Evolutionary conservation across 1,140 invertebrate species (phyloP).

Genomic region (Nasonia longicornis): DNA sequence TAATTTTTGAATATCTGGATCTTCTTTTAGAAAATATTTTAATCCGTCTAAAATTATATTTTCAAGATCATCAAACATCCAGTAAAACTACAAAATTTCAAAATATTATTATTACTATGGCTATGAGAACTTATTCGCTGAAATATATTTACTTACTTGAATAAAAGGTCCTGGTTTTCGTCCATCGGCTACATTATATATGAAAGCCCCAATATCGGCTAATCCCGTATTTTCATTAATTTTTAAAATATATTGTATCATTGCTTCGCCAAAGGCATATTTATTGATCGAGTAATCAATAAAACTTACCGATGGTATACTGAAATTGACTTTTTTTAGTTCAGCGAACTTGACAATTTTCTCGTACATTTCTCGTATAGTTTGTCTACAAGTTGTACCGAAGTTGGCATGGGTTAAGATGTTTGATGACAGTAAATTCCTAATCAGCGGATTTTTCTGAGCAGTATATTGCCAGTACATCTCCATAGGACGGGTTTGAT

Average conservation of each 20-base stretch:
- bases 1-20: too few relatives aligned
- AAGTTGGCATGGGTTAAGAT: too few relatives aligned
- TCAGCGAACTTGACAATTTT: background rate
- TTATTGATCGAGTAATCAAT: background rate
- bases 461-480: too few relatives aligned
- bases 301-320: background rate
- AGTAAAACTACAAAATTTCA: background rate
- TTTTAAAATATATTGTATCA: background rate
- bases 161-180: background rate
- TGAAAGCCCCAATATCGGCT: background rate
- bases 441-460: too few relatives aligned
- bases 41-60: too few relatives aligned
- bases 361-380: background rate
- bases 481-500: too few relatives aligned
- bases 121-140: too few relatives aligned
- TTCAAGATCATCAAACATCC: background rate
- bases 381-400: background rate
- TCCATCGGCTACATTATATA: constrained; percentile 1
- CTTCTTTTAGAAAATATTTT: too few relatives aligned
- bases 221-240: background rate
- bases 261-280: constrained; percentile 1
- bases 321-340: background rate
- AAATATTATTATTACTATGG: background rate
- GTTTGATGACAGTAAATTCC: too few relatives aligned
- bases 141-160: background rate